Conservation (phyloP, 2,888 invertebrate species). For the Morpho helenor region DNA sequence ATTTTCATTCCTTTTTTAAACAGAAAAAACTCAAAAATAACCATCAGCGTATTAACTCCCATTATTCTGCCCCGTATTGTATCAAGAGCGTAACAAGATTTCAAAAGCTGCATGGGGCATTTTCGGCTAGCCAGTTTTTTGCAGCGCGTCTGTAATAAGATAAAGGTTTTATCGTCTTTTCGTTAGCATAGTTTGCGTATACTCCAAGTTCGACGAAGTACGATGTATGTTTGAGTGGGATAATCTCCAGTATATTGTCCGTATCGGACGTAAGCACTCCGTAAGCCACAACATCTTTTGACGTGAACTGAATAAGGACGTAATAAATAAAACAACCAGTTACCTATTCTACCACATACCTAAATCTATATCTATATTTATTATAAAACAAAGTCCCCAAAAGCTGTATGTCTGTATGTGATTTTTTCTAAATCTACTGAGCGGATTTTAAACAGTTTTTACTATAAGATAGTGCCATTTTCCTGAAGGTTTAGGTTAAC, state of each 20-base stretch:
- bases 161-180: slow-evolving; percentile 74
- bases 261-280: slow-evolving; percentile 46
- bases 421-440: too few species aligned
- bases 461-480: too few species aligned
- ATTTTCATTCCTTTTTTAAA: neutral
- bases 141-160: slow-evolving; percentile 59
- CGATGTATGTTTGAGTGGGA: slow-evolving; percentile 65
- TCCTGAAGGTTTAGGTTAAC: too few species aligned
- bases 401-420: too few species aligned
- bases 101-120: slow-evolving; percentile 31
- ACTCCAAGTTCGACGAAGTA: slow-evolving; percentile 48
- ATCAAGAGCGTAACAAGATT: slow-evolving; percentile 33
- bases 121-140: slow-evolving; percentile 34
- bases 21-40: neutral
- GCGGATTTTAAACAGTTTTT: too few species aligned
- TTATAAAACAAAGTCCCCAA: too few species aligned
- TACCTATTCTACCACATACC: too few species aligned
- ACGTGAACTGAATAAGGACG: slow-evolving; percentile 43
- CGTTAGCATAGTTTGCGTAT: slow-evolving; percentile 67
- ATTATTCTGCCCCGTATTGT: neutral
- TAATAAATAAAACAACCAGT: too few species aligned
- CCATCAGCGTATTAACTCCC: slow-evolving; percentile 5
- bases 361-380: too few species aligned
- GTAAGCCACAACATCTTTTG: slow-evolving; percentile 43
- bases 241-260: slow-evolving; percentile 60